Conservation (phyloP, 1,140 invertebrate species). For the Drosophila asahinai region DNA sequence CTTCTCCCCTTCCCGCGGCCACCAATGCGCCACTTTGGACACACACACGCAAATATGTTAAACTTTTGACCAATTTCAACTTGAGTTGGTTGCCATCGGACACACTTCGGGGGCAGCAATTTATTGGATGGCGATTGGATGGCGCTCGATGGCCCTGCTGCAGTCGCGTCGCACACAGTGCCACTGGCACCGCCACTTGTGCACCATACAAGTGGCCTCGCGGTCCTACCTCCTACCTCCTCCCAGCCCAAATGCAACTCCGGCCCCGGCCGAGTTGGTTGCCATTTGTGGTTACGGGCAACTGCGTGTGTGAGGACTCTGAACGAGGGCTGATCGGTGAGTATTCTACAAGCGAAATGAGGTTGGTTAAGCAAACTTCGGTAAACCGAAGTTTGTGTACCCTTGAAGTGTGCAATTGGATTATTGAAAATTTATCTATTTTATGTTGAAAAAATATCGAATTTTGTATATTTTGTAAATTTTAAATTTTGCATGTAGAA, state of each 20-base stretch:
- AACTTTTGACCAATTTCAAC: constrained; percentile 84
- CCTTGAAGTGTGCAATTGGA: too few relatives aligned
- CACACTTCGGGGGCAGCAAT: constrained; percentile 58
- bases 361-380: too few relatives aligned
- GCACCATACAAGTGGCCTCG: constrained; percentile 69
- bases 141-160: constrained; percentile 37
- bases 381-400: too few relatives aligned
- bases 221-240: constrained; percentile 51
- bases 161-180: constrained; percentile 28
- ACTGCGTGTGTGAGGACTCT: constrained; percentile 32
- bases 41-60: constrained; percentile 81
- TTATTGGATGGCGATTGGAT: constrained; percentile 80
- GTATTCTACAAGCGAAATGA: constrained; percentile 1
- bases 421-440: too few relatives aligned
- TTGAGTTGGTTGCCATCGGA: constrained; percentile 63
- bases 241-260: constrained; percentile 2
- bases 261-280: constrained; percentile 16
- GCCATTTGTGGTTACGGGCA: constrained; percentile 67
- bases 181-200: constrained; percentile 46
- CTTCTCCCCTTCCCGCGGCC: not conserved
- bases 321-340: not conserved
- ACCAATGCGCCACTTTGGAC: constrained; percentile 30
- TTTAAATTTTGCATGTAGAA: too few relatives aligned
- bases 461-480: too few relatives aligned
- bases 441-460: too few relatives aligned